phyloP scores from a whole-genome alignment of 2,888 invertebrate species.

The Ernsta delagoae region DNA sequence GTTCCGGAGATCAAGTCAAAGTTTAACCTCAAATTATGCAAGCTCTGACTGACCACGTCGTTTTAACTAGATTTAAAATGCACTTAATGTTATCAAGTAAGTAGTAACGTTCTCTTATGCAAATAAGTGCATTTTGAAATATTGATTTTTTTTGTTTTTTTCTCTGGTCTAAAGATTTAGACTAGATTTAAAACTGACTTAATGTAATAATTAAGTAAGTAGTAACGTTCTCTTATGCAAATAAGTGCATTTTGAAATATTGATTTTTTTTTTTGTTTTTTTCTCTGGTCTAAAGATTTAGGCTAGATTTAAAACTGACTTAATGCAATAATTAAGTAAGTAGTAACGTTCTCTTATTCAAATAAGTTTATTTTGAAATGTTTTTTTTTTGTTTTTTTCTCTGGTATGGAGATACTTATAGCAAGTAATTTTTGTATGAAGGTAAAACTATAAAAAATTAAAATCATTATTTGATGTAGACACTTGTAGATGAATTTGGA shows the following conservation, averaged over 20 bases:
- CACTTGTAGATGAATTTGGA: no score
- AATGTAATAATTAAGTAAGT: no score
- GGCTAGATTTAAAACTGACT: no score
- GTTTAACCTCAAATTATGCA: slow-evolving; percentile 22
- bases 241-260: background rate
- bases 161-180: no score
- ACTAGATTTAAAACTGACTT: no score
- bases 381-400: background rate
- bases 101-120: background rate
- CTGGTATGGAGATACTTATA: background rate
- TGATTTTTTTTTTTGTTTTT: background rate
- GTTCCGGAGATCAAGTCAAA: slow-evolving; percentile 18
- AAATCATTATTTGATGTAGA: no score
- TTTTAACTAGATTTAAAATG: background rate
- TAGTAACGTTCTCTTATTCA: background rate
- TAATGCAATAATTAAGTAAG: no score
- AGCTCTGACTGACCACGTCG: background rate
- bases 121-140: background rate
- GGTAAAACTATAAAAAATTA: no score
- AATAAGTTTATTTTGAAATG: background rate
- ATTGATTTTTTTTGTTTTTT: background rate
- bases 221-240: background rate
- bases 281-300: no score
- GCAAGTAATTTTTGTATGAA: no score
- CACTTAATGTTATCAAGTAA: background rate